Base-by-base conservation (phyloP, 1,140 invertebrate species). In the Drosophila lini region DNA sequence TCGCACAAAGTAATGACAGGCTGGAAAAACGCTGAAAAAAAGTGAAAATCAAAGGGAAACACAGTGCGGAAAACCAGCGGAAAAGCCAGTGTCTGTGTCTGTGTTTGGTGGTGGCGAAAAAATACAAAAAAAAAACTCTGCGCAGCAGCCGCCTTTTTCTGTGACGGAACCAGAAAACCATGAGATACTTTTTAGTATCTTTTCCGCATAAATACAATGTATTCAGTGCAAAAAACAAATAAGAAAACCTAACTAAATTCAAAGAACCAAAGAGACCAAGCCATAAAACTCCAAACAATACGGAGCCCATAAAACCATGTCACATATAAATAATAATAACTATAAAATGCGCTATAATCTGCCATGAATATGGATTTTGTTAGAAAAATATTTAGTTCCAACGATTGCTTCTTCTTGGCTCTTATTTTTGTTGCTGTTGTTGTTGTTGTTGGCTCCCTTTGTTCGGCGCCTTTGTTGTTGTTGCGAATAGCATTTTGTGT, bases 401-500 rank as follows among this genome's bases (percentile, higher is more conserved):
- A 52, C 58, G 74, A 41, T 44, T 55, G 38, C 67, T 44, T 70
- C 64, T 57, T 80, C 48, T 34, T 41, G 61, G 53, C 25, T 73
- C 53, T 68, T 68, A 53, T 67, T 65, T 64, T 78, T 85, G 61
- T 78, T 81, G 64, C 71, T 82, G 70, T 55, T 48, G 64, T 55
- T 48, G 28, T 32, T 48, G 47, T n/a, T 48, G 25, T 5, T 38
- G 28, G 28, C 61, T 73, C 71, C 80, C 84, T 89, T 88, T 89
- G 84, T 88, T 86, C 83, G 60, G 41, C 76, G 44, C 45, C 38
- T 62, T 64, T 71, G 73, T 75, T 80, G 84, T 90, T 90, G 86
- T 78, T 90, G 82, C 71, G 82, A 80, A 90, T 91, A 75, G 84
- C 74, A 89, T 91, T 91, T 91, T 91, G 88, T 91, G 89, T 91